Evolutionary conservation across 1,140 invertebrate genomes (phyloP), one percentile per base, ranked within the genome.

Genomic region (Drosophila suzukii): DNA sequence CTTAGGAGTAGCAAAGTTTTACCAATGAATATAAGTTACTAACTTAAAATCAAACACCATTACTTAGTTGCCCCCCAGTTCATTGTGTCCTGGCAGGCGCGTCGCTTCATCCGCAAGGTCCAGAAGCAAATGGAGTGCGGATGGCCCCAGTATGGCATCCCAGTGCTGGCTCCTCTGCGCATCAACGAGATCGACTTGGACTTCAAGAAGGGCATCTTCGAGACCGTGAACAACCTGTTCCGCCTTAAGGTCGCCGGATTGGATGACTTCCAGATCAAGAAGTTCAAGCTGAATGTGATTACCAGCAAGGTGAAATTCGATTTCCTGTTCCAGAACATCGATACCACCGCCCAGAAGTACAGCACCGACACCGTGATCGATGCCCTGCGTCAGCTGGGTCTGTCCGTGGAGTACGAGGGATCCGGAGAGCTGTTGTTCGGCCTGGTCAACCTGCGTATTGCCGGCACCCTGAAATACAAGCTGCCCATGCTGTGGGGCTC

Each of bases 101-200:
- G 88, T 56, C 90, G 91, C 67, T 63, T 75, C 54, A 91, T 92
- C 43, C 81, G 79, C 47, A 92, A 84, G 36, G 2, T 90, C 24
- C 91, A 91, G 50, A 83, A 81, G 67, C 62, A 90, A n/a, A 92
- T 92, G 91, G 67, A 79, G 34, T 91, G 91, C 62, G 91, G 91
- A 27, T 92, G 73, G 63, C 88, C 90, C 1, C 41, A 77, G 27
- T 57, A 79, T 43, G 91, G 91, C 13, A 91, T 92, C 44, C 91
- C 91, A 0, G 77, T 78, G 58, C 61, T 92, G 60, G 91, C 90
- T 6, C 91, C 91, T 0, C 47, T 91, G 1, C 78, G 89, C 34
- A 17, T 91, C 10, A 75, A 62, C 27, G 90, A 91, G n/a, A 58
- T 60, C 10, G 50, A 81, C 39, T 24, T 92, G 38, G 55, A 78